Base-by-base conservation (phyloP, 2,797 vertebrate genomes). In the Girardinus metallicus region DNA sequence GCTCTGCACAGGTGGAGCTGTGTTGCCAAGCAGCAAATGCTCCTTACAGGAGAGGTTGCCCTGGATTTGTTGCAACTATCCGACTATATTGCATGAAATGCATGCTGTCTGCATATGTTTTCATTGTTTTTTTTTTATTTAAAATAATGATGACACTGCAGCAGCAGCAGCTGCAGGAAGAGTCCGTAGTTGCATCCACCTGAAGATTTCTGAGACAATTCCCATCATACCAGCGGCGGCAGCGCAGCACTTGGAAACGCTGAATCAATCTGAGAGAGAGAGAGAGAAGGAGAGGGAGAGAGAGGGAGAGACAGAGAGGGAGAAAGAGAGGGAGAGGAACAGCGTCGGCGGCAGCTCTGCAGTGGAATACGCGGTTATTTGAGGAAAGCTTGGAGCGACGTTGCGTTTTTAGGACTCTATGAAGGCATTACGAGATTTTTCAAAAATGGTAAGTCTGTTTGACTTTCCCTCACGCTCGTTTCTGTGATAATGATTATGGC, bases 301-400 rank as follows among this genome's bases (percentile, higher is more conserved):
- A 80, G 82, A 80, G 77, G 44, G 66, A 78, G 44, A 82, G 82
- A 34, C 77, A 75, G 26, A 4, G 26, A n/a, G 26, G 4, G 4
- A n/a, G 10, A n/a, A 26, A 57, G 55, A 5, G n/a, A 34, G 57
- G 34, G 29, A 62, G 29, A 62, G 4, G 2, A 2, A 2, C 84
- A 77, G 86, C 89, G 89, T 92, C 93, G 86, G 92, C 91, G 86
- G 93, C 86, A 86, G 93, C 91, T 94, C 93, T 92, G 94, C 94
- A 94, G 93, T 94, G 92, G 93, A 91, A 95, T 92, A 94, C 83
- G 87, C 86, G 84, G 72, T 74, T 85, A 83, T 91, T 86, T 78
- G 83, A 80, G 80, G 83, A 86, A 92, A 85, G 89, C 86, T 91
- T 89, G 84, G 84, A 80, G 71, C 82, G 79, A 53, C 79, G 74